phyloP scores from a whole-genome alignment of 2,888 invertebrate genomes.

The Rhagophthalmus giganteus region DNA sequence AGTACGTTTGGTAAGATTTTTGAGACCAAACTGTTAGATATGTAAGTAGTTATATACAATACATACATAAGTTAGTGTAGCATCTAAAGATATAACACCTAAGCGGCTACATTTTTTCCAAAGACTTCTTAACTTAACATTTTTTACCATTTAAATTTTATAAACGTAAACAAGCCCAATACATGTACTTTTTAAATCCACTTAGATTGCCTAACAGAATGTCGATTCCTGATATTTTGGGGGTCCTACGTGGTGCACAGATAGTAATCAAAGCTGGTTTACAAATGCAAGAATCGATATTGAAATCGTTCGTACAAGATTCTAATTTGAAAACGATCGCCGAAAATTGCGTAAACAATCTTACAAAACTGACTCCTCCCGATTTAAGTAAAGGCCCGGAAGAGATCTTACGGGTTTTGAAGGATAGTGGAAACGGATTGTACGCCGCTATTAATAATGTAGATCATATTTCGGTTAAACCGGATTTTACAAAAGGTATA shows the following conservation, averaged over 20 bases:
- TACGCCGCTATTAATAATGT: slow-evolving; percentile 73
- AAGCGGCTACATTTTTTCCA: too few relatives aligned
- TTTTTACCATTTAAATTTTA: too few relatives aligned
- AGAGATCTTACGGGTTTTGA: slow-evolving; percentile 54
- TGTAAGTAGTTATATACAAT: too few relatives aligned
- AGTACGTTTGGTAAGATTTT: too few relatives aligned
- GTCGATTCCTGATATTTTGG: slow-evolving; percentile 70
- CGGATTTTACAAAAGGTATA: neutral
- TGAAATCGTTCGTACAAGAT: slow-evolving; percentile 67
- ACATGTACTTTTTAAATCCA: too few relatives aligned
- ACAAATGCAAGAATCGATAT: slow-evolving; percentile 64
- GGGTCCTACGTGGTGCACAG: slow-evolving; percentile 70
- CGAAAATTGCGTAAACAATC: slow-evolving; percentile 33
- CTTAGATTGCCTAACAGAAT: too few relatives aligned
- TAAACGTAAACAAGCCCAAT: too few relatives aligned
- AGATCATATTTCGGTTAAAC: slow-evolving; percentile 57
- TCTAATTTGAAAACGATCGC: slow-evolving; percentile 65
- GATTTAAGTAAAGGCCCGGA: slow-evolving; percentile 6
- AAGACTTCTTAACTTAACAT: too few relatives aligned
- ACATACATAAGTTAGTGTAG: too few relatives aligned
- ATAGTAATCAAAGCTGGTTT: slow-evolving; percentile 68
- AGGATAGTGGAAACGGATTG: slow-evolving; percentile 65
- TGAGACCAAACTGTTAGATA: too few relatives aligned
- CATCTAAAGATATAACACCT: too few relatives aligned
- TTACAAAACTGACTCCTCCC: slow-evolving; percentile 22